Conservation (phyloP, 2,888 invertebrate genomes). For the Sarcophaga subvicina region DNA sequence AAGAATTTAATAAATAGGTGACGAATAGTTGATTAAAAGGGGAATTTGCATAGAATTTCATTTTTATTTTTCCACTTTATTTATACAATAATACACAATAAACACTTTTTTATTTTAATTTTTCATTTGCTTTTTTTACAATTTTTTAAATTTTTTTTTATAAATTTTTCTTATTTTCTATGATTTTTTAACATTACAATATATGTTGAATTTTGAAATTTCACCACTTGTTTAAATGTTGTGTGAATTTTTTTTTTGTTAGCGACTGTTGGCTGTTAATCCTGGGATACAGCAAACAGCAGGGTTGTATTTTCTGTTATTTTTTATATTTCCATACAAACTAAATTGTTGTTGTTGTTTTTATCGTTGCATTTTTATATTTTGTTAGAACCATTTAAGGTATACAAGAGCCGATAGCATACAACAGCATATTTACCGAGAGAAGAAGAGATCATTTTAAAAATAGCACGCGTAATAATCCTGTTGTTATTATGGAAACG, state of each 20-base stretch:
- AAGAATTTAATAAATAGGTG: conserved; percentile 1
- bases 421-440: not conserved
- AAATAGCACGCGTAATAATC: conserved; percentile 66
- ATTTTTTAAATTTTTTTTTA: conserved; percentile 4
- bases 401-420: not conserved
- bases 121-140: not conserved
- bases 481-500: conserved; percentile 42
- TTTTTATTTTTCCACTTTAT: conserved; percentile 23
- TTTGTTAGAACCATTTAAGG: not conserved
- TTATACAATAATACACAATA: too few relatives aligned
- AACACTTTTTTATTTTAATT: not conserved
- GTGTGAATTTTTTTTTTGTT: not conserved
- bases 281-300: conserved; percentile 66
- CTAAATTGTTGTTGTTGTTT: not conserved
- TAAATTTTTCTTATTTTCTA: not conserved
- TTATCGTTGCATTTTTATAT: not conserved
- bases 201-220: conserved; percentile 3
- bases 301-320: conserved; percentile 49
- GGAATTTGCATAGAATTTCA: not conserved
- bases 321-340: not conserved
- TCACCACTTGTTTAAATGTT: not conserved
- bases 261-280: conserved; percentile 62
- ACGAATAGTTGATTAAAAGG: not conserved
- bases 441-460: conserved; percentile 27
- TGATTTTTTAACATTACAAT: not conserved